Base-by-base conservation (phyloP, 2,797 vertebrate genomes). In the Etheostoma perlongum region DNA sequence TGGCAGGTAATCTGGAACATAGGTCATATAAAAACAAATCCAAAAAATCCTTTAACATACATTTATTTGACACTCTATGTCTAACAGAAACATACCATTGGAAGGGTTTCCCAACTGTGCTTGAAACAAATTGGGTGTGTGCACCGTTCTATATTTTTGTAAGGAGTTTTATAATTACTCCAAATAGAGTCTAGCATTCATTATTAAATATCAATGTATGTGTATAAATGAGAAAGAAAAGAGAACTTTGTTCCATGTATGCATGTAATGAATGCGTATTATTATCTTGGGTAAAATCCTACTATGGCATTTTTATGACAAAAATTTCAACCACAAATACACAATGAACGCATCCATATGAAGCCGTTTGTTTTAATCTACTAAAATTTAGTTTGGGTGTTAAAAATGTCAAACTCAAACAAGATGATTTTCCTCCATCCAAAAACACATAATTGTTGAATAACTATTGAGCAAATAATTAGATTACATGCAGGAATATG, bases 131-230 rank as follows among this genome's bases (percentile, higher is more conserved):
- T 27, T 18, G 6, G 27, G 1, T 18, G 4, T 5, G 33, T 3
- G 46, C 5, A 15, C 4, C 52, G 4, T n/a, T 54, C 23, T 27
- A 11, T 36, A 30, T 30, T 40, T 71, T 69, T 42, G 5, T 61
- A 53, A 5, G 15, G 11, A 60, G 25, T 33, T 18, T 67, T 53
- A n/a, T 27, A 52, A 51, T 55, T 59, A 72, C 36, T 64, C 7
- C 12, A 53, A 36, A 21, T 9, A 61, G 23, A 68, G 48, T 66
- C 25, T 11, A 9, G 1, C 57, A 51, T 65, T 48, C 51, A 53
- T 51, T 52, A 13, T 54, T 25, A 42, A 75, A 64, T 30, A 58
- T 78, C 15, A 44, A 25, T 82, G 67, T 42, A 10, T 55, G 9
- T 55, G 5, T 33, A n/a, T 27, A 42, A 67, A 67, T 51, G n/a